A percentile compares a stretch with the other conserved stretches of the same genome.
Evolutionary conservation across 2,888 invertebrate genomes (phyloP).

Genomic region (Lepidocyrtinus sp.): DNA sequence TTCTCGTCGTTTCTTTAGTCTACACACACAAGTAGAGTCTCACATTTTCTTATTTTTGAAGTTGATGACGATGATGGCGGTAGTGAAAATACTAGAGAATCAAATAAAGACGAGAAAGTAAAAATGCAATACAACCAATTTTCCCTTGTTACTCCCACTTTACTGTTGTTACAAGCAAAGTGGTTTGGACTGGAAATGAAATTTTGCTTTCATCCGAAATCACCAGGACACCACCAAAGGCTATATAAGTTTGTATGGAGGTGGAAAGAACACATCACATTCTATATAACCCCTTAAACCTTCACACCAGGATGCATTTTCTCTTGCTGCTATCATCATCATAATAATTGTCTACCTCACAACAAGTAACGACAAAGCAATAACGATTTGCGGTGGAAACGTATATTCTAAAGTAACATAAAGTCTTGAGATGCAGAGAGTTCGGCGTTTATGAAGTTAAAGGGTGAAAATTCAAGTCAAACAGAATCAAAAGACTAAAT

Average conservation of each 20-base stretch:
- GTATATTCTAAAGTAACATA: background rate
- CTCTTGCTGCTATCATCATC: constrained; percentile 32
- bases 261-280: constrained; percentile 32
- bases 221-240: constrained; percentile 38
- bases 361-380: constrained; percentile 42
- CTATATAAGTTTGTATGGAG: constrained; percentile 21
- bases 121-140: constrained; percentile 36
- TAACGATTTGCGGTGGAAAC: background rate
- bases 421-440: too few species aligned
- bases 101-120: constrained; percentile 41
- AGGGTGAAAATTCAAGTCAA: constrained; percentile 31
- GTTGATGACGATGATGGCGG: constrained; percentile 5
- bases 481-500: constrained; percentile 37
- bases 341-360: constrained; percentile 60
- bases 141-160: constrained; percentile 5
- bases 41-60: background rate
- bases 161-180: too few species aligned
- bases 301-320: constrained; percentile 60
- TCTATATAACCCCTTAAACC: constrained; percentile 59
- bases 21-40: too few species aligned
- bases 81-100: constrained; percentile 14
- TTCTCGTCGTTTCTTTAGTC: too few species aligned
- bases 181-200: background rate
- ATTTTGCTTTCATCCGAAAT: constrained; percentile 9
- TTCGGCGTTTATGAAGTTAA: too few species aligned